Conservation (phyloP, 2,888 invertebrate genomes). For the Napeogenes sylphis region DNA sequence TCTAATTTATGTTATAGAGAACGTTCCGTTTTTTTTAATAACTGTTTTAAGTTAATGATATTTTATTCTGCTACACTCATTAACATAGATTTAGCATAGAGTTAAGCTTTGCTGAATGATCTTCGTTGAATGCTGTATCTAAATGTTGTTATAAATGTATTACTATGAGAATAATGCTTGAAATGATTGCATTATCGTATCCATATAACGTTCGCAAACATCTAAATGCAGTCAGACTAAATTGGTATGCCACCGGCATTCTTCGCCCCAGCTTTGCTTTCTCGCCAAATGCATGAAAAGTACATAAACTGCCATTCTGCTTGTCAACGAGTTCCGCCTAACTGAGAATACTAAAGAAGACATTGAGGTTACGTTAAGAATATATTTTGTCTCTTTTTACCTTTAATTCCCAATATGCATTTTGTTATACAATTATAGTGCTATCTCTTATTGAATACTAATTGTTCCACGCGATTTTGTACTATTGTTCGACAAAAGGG, state of each 20-base stretch:
- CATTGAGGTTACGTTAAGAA: not conserved
- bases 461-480: too few species aligned
- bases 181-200: constrained; percentile 23
- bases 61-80: not conserved
- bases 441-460: too few species aligned
- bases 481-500: too few species aligned
- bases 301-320: constrained; percentile 64
- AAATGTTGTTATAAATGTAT: not conserved
- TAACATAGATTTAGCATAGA: too few species aligned
- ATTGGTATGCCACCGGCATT: constrained; percentile 60
- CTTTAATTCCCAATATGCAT: not conserved
- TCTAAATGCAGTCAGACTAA: constrained; percentile 70
- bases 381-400: not conserved
- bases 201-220: constrained; percentile 49
- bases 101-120: too few species aligned
- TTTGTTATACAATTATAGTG: too few species aligned
- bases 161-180: not conserved
- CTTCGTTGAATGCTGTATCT: too few species aligned
- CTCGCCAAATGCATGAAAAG: constrained; percentile 66
- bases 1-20: not conserved
- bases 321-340: constrained; percentile 49
- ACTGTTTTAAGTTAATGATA: not conserved
- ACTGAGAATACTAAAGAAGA: not conserved
- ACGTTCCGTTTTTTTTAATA: not conserved
- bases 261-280: constrained; percentile 67